Base-by-base conservation (phyloP, 1,140 invertebrate species). In the Nebria ingens region DNA sequence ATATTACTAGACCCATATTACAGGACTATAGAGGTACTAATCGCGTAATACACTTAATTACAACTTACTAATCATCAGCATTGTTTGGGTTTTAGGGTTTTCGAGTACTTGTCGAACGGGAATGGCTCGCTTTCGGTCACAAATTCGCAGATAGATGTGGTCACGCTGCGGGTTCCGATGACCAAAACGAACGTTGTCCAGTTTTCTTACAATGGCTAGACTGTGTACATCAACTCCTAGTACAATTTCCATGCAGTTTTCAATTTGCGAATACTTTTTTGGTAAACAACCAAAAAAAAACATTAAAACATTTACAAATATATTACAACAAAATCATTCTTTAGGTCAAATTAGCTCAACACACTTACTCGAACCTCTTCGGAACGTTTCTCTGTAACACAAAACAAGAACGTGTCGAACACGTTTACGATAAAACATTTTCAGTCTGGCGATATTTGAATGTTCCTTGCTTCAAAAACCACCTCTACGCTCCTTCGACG, bases 201-300 rank as follows among this genome's bases (percentile, higher is more conserved):
- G 91, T 98, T 56, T 99, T 99, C 75, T 75, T 98, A 40, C 96
- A 98, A 71, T 99, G 94, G 92, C 76, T 98, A 2, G 96, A 99
- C 68, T 92, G 93, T 67, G 87, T 98, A 0, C 88, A 97, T 75
- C 96, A 99, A 73, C 75, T 98, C 49, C 78, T 88, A 58, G 63
- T 73, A 58, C 93, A 98, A 74, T 97, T 91, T 73, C 90, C 91
- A 2, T 91, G 88, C 70, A 84, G 84, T 64, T 99, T 99, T 76
- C 89, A 98, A 76, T 98, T 98, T 74, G 96, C 93, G 61, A 80
- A 89, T 59, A 83, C 85, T 12, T 98, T 91, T 73, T 76, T 99
- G 74, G 95, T 97, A 68, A 81, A 80, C 70, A 49, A 17, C 11
- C 13, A 23, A 54, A 54, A 19, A 20, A 51, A 34, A 55, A 12